Conservation (phyloP, 2,113 vertebrate species). For the Chascanopsetta lugubris region DNA sequence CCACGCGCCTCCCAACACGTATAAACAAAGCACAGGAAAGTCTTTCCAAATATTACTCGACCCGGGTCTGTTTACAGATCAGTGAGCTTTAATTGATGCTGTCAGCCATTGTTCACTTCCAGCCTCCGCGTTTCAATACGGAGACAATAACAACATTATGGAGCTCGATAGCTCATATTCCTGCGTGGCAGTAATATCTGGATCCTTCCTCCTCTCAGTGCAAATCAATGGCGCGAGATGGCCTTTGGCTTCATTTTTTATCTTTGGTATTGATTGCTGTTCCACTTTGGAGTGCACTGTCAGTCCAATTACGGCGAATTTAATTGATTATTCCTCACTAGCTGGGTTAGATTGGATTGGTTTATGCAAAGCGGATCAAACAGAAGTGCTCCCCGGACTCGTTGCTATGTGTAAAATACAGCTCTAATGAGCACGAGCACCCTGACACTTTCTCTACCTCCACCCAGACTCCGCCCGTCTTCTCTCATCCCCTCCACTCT, state of each 20-base stretch:
- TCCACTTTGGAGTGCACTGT: conserved; percentile 78
- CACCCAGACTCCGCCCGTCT: conserved; percentile 18
- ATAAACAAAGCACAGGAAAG: conserved; percentile 53
- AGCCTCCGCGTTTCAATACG: conserved; percentile 63
- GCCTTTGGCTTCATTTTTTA: conserved; percentile 83
- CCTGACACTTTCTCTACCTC: conserved; percentile 42
- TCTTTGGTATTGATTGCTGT: conserved; percentile 79
- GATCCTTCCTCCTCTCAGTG: conserved; percentile 58
- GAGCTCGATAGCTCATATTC: conserved; percentile 71
- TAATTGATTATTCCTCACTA: conserved; percentile 82
- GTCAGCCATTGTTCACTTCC: conserved; percentile 54
- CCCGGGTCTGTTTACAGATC: conserved; percentile 66
- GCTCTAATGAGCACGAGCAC: conserved; percentile 74
- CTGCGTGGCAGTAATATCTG: conserved; percentile 70
- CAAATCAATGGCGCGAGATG: conserved; percentile 77
- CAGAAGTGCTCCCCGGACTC: conserved; percentile 72
- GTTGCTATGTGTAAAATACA: conserved; percentile 73
- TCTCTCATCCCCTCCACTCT: conserved; percentile 13
- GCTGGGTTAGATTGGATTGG: conserved; percentile 76
- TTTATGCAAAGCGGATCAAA: conserved; percentile 83
- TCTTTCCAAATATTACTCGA: conserved; percentile 51
- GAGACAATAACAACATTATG: conserved; percentile 74
- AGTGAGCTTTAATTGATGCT: conserved; percentile 64
- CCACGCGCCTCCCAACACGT: conserved; percentile 25
- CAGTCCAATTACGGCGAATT: conserved; percentile 79